phyloP scores from a whole-genome alignment of 2,888 invertebrate species.

The Scaptomyza flava region DNA sequence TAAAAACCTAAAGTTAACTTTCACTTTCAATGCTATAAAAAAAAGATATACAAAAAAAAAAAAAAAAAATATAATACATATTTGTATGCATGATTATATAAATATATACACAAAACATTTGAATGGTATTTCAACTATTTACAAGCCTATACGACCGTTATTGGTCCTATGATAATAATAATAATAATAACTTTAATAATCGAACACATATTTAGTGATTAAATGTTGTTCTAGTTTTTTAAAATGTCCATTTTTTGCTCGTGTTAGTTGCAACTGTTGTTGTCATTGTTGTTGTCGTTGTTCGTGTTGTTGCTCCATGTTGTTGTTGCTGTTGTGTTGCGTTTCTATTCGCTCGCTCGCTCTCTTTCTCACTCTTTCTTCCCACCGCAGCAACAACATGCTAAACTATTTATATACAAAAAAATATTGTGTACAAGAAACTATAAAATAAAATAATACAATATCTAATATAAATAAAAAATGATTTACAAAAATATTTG shows the following conservation, averaged over 20 bases:
- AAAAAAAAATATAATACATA: background rate
- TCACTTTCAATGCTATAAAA: constrained; percentile 53
- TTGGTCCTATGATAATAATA: constrained; percentile 43
- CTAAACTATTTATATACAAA: constrained; percentile 32
- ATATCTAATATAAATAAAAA: constrained; percentile 3
- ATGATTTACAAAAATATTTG: constrained; percentile 3
- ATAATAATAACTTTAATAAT: background rate
- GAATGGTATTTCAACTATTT: constrained; percentile 64
- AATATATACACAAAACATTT: constrained; percentile 27
- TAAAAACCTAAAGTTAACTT: constrained; percentile 80
- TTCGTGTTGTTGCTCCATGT: constrained; percentile 33
- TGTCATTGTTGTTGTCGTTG: constrained; percentile 52
- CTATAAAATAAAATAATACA: constrained; percentile 6
- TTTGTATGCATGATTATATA: constrained; percentile 6
- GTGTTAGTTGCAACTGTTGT: constrained; percentile 70
- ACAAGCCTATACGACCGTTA: constrained; percentile 66
- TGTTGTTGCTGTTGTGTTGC: constrained; percentile 24
- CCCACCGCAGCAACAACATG: constrained; percentile 41
- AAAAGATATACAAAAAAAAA: background rate
- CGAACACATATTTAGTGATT: constrained; percentile 24
- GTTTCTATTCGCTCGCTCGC: constrained; percentile 2
- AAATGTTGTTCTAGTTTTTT: constrained; percentile 63
- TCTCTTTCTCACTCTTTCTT: constrained; percentile 3
- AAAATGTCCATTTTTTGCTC: constrained; percentile 67
- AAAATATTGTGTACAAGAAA: constrained; percentile 16